Conservation (phyloP, 2,888 invertebrate species). For the Troilus luridus region DNA sequence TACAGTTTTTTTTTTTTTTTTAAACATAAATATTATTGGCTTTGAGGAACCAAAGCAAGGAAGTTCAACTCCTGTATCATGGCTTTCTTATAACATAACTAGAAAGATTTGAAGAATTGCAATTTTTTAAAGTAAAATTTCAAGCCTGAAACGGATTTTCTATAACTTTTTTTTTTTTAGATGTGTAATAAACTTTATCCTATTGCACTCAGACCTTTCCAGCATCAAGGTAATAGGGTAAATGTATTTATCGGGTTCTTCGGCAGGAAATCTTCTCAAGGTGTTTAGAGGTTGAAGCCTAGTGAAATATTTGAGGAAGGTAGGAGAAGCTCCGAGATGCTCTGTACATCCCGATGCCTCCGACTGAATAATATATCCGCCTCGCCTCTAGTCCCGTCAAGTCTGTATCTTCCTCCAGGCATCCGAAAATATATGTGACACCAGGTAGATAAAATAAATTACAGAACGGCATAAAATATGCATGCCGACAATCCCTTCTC, state of each 20-base stretch:
- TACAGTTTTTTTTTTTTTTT: too few species aligned
- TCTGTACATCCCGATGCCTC: neutral
- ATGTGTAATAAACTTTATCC: neutral
- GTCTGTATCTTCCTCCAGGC: neutral
- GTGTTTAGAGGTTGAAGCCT: neutral
- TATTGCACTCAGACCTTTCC: neutral
- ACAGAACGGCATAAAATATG: neutral
- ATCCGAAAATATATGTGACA: neutral
- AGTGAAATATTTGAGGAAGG: neutral
- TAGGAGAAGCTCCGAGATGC: neutral
- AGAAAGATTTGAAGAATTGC: too few species aligned
- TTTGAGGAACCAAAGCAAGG: too few species aligned
- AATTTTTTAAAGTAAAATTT: too few species aligned
- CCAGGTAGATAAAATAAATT: neutral
- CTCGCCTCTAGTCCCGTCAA: neutral
- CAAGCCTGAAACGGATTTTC: too few species aligned
- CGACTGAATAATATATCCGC: neutral
- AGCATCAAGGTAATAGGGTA: neutral
- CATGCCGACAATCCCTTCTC: neutral
- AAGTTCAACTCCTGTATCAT: too few species aligned
- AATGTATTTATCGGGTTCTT: constrained; percentile 4
- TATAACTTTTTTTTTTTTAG: too few species aligned
- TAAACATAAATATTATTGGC: too few species aligned
- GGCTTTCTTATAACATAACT: too few species aligned
- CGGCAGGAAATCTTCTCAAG: neutral